Base-by-base conservation (phyloP, 2,888 invertebrate genomes). In the Tuberolachnus salignus region DNA sequence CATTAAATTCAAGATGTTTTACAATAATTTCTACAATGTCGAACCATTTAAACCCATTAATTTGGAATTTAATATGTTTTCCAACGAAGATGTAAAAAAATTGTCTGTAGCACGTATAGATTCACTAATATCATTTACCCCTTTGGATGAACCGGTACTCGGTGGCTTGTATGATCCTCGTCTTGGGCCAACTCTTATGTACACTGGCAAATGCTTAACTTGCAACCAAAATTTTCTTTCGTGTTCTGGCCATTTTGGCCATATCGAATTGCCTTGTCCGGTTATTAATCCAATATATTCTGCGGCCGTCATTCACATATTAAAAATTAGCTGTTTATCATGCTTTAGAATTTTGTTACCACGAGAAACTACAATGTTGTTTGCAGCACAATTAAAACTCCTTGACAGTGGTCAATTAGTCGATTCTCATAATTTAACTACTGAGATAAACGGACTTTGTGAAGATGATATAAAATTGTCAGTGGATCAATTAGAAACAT, bases 161-260 rank as follows among this genome's bases (percentile, higher is more conserved):
- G 94, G 93, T 42, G 98, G 98, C n/a, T 87, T 98, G 0, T 96
- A 98, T 86, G 98, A 99, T 86, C 89, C 90, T 70, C 88, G 89
- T 3, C 87, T 98, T 85, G 98, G 95, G 88, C 91, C 92, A 3
- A 84, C 88, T 53, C 88, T 89, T 81, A 90, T 90, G 16, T 86
- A 88, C 67, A 86, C 87, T 83, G 93, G 94, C 81, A 87, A 90
- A 0, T 98, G 98, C 85, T 87, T 87, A 4, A 97, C 96, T 10
- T 98, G 98, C 84, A 88, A 89, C 13, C 89, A 90, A 82, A 88
- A 88, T 21, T 85, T 89, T 63, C 84, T 88, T 10, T 87, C 89
- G 81, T 98, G 98, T 84, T 90, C 92, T 0, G 99, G 99, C 0
- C 99, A 99, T 86, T 92, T 95, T 86, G 98, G 98, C 0, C 95